Base-by-base conservation (phyloP, 2,797 vertebrate genomes). In the Picus viridis region DNA sequence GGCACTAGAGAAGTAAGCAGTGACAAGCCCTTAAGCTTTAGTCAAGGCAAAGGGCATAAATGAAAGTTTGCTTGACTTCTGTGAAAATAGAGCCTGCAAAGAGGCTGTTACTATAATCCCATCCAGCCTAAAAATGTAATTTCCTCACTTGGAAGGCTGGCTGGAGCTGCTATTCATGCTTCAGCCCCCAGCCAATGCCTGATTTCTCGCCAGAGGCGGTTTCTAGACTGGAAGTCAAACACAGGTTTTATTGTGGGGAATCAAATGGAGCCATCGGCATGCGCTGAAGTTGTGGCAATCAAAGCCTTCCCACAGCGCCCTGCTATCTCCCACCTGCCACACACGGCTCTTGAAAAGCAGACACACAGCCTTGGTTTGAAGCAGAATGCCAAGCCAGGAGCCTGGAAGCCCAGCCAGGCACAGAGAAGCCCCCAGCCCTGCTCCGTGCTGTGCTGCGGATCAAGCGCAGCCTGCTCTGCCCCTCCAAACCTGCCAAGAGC, bases 171-270 rank as follows among this genome's bases (percentile, higher is more conserved):
- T 83, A 65, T 69, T 77, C 73, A 65, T 29, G 47, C 65, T 68
- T 16, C 82, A 76, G 53, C 27, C 59, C 36, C 75, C 49, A 71
- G 59, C 59, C 88, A 80, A 87, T 65, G 85, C 49, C 32, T 59
- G 5, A 7, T 51, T 64, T 85, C 86, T 73, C 9, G 1, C 77
- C 53, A 59, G 72, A 95, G 89, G 71, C 53, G 1, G 84, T 27
- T 92, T 68, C 76, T 27, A 41, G 75, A n/a, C 88, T 54, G 76
- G 71, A 63, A 96, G 90, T 47, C 90, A 91, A 87, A 81, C 83
- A 34, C 1, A 4, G 62, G 83, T 82, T 83, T 92, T 88, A 22
- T 47, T 81, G 87, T 57, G 0, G 4, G 45, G 67, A 92, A 84
- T 83, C 80, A 84, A 91, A 89, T 0, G 32, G 63, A 88, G 90